Evolutionary conservation across 2,888 invertebrate genomes (phyloP), one percentile per base, ranked within the genome.

Genomic region (Dynastes tityus): DNA sequence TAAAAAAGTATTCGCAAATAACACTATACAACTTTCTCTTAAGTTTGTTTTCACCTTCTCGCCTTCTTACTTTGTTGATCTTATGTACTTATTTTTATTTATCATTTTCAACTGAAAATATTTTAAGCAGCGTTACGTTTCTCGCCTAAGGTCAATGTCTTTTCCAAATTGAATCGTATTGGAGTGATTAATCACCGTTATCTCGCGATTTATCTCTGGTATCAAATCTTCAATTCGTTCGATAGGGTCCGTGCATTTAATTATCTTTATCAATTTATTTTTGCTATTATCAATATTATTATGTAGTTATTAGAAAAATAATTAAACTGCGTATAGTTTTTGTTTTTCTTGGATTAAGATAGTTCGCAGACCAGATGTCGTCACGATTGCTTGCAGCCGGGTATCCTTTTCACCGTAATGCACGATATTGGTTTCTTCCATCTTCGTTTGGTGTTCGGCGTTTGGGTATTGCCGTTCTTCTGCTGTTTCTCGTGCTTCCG

Each of bases 361-460:
- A 71, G 64, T 51, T 45, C 61, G 40, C 71, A 77, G 53, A n/a
- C n/a, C 49, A 77, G 51, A 16, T 64, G 73, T 63, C 87, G 89
- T 92, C 92, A 92, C 89, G 92, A 92, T 84, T 92, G 91, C 83
- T 91, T 92, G 85, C 92, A 92, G 9, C 91, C 91, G 58, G 92
- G 90, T 83, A 92, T 89, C 87, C 91, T 91, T 85, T 91, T 91
- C 76, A 91, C 90, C 78, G 90, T 90, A 83, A 92, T 90, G 85
- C 92, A 92, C 22, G 91, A 91, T 80, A 91, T 91, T 29, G 91
- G 91, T 83, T 91, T 91, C 79, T 90, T 90, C 90, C 91, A 91
- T 80, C 91, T 88, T 80, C 90, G 88, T 83, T 90, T 91, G 71
- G 87, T 85, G 82, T 88, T 87, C 85, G 81, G 81, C 76, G 85